Evolutionary conservation across 1,140 invertebrate species (phyloP).

Genomic region (Delia radicum): DNA sequence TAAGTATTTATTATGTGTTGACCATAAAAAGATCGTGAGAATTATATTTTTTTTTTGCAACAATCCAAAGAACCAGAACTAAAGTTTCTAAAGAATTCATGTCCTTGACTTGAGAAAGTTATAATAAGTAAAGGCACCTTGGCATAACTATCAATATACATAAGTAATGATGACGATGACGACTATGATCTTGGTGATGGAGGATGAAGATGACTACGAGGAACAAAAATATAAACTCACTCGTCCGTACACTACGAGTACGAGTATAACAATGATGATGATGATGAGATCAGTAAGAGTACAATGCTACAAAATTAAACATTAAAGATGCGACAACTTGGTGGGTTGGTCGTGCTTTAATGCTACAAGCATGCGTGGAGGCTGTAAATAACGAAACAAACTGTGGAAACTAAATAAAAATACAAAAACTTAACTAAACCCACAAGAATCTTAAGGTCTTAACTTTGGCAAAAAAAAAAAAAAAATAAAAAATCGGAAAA

Average conservation of each 20-base stretch:
- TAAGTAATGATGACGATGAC: no score
- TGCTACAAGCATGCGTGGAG: slow-evolving; percentile 5
- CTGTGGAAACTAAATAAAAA: background rate
- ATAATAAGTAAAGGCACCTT: background rate
- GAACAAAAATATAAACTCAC: background rate
- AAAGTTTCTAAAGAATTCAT: background rate
- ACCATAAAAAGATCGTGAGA: slow-evolving; percentile 15
- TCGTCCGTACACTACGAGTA: background rate
- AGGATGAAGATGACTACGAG: background rate
- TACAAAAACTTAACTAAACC: background rate
- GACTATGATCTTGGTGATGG: no score
- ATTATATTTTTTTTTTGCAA: background rate
- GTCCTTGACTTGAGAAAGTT: slow-evolving; percentile 9
- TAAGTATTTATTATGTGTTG: slow-evolving; percentile 12
- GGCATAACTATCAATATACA: background rate
- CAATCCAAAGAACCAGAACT: background rate
- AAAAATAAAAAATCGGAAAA: background rate
- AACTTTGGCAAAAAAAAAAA: background rate
- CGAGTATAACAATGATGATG: background rate
- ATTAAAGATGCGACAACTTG: slow-evolving; percentile 4
- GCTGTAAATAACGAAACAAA: slow-evolving; percentile 11
- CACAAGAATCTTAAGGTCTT: slow-evolving; percentile 6
- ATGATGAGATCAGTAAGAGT: background rate
- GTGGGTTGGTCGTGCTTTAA: slow-evolving; percentile 1
- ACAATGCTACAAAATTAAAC: background rate